These are phyloP conservation scores for Drosophila sucinea DNA, from an alignment of 1,140 invertebrate species.

Conservation along the genomic window DNA sequence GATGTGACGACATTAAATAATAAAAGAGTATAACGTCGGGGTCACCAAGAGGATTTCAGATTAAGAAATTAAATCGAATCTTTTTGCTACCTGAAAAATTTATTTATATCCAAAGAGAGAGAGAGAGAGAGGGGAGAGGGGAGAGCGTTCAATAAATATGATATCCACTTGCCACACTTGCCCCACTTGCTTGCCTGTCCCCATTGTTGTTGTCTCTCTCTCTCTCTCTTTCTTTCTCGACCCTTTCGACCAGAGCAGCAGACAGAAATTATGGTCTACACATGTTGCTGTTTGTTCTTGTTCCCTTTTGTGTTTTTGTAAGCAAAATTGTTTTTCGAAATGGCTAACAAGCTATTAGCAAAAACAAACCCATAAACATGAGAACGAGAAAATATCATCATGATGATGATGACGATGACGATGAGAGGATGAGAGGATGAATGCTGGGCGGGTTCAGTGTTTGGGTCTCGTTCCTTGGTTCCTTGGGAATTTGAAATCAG, in stretches of 20 bases:
- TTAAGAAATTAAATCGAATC: not conserved
- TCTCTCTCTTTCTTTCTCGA: not conserved
- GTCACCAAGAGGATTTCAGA: not conserved
- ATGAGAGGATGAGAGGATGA: not conserved
- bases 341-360: constrained; percentile 80
- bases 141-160: constrained; percentile 1
- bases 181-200: too few species aligned
- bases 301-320: constrained; percentile 36
- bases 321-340: constrained; percentile 77
- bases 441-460: not conserved
- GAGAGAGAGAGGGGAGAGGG: not conserved
- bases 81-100: not conserved
- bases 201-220: too few species aligned
- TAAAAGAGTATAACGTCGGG: not conserved
- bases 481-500: not conserved
- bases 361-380: constrained; percentile 61
- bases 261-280: constrained; percentile 58
- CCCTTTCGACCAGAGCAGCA: constrained; percentile 1
- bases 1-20: not conserved
- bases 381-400: constrained; percentile 42
- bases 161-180: not conserved
- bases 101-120: not conserved
- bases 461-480: not conserved
- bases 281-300: constrained; percentile 57
- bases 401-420: constrained; percentile 41